A percentile compares a stretch with the other conserved stretches of the same genome.
phyloP scores from a whole-genome alignment of 2,113 vertebrate species.

The Albula glossodonta region DNA sequence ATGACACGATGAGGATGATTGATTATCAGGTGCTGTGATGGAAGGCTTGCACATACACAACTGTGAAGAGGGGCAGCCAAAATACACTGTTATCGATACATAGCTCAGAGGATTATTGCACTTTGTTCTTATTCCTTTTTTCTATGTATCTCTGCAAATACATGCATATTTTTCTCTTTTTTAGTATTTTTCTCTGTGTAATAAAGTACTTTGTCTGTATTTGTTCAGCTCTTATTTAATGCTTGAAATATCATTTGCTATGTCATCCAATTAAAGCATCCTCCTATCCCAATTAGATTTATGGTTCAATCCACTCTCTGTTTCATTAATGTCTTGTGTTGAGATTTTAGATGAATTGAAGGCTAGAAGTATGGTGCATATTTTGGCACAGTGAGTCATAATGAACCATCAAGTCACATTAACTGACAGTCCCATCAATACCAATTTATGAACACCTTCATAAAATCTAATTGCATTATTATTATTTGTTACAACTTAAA shows the following conservation, averaged over 20 bases:
- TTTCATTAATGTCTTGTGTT: background rate
- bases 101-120: background rate
- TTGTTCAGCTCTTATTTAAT: background rate
- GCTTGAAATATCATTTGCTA: background rate
- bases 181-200: background rate
- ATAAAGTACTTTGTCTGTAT: background rate
- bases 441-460: constrained; percentile 16
- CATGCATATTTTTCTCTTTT: no score
- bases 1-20: constrained; percentile 44
- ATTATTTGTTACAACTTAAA: background rate
- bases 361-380: background rate
- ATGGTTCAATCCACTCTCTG: no score
- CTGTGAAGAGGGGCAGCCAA: background rate
- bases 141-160: no score
- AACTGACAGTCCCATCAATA: constrained; percentile 7
- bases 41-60: background rate
- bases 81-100: background rate
- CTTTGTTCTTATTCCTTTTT: no score
- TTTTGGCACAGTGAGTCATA: background rate
- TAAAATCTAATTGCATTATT: background rate
- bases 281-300: no score
- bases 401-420: constrained; percentile 1
- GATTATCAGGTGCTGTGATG: constrained; percentile 40
- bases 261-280: background rate
- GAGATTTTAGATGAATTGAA: background rate